phyloP scores from a whole-genome alignment of 2,113 vertebrate genomes.

The Piprites chloris region DNA sequence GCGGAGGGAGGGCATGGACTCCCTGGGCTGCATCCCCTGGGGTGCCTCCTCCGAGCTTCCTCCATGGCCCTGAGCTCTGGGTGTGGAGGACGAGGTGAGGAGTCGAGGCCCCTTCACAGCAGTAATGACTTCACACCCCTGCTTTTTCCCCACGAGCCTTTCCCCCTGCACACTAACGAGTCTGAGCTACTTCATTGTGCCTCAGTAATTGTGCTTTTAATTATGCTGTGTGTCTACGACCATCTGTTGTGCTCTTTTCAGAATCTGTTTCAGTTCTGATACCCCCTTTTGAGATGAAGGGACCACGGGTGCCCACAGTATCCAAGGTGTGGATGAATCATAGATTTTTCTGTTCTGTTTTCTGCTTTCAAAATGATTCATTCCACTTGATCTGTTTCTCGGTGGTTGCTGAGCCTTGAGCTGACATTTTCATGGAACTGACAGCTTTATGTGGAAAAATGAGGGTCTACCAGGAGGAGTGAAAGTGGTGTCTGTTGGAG shows the following conservation, averaged over 20 bases:
- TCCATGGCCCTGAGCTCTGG: background rate
- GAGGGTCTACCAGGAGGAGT: background rate
- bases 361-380: constrained; percentile 45
- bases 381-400: constrained; percentile 45
- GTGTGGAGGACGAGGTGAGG: background rate
- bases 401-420: constrained; percentile 1
- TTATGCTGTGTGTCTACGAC: constrained; percentile 45
- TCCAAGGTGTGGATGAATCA: constrained; percentile 60
- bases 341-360: constrained; percentile 26
- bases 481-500: background rate
- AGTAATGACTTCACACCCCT: background rate
- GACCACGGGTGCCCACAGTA: background rate
- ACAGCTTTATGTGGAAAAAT: constrained; percentile 19
- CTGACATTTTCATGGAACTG: constrained; percentile 42
- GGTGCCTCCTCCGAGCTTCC: background rate
- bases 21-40: background rate
- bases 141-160: background rate
- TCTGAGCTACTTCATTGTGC: constrained; percentile 34
- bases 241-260: constrained; percentile 61
- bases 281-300: constrained; percentile 54
- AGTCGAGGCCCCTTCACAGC: background rate
- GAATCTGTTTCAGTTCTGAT: constrained; percentile 50
- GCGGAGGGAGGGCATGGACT: background rate
- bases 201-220: constrained; percentile 43
- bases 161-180: constrained; percentile 22